phyloP scores from a whole-genome alignment of 2,888 invertebrate genomes.

The Schizotus pectinicornis region DNA sequence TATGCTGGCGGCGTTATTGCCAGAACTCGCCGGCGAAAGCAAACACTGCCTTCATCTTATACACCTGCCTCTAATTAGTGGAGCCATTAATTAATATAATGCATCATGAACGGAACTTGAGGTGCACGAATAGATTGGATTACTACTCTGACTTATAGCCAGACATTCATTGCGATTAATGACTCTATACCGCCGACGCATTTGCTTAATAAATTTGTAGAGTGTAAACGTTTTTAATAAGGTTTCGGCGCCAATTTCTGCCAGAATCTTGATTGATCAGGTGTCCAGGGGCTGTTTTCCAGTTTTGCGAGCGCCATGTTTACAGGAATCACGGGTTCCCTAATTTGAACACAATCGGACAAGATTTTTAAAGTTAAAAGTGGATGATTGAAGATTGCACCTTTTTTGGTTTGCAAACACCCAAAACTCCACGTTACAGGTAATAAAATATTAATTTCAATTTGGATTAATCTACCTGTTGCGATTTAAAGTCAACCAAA shows the following conservation, averaged over 20 bases:
- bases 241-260: slow-evolving; percentile 1
- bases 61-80: slow-evolving; percentile 22
- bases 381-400: no score
- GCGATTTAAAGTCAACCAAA: no score
- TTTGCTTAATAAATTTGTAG: slow-evolving; percentile 14
- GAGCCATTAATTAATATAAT: slow-evolving; percentile 24
- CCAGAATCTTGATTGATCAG: no score
- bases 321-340: no score
- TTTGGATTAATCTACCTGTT: no score
- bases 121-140: slow-evolving; percentile 19
- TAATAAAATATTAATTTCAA: no score
- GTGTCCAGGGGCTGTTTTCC: no score
- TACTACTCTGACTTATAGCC: not conserved
- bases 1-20: not conserved
- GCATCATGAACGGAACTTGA: slow-evolving; percentile 19
- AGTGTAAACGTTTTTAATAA: slow-evolving; percentile 16
- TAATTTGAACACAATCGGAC: no score
- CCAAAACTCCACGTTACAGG: no score
- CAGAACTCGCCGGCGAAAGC: not conserved
- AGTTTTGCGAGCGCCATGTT: no score
- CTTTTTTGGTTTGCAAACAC: no score
- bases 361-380: no score
- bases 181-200: slow-evolving; percentile 12
- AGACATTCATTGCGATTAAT: slow-evolving; percentile 22
- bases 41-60: slow-evolving; percentile 3